Conservation (phyloP, 2,113 vertebrate species). For the Hydrochoerus hydrochaeris region DNA sequence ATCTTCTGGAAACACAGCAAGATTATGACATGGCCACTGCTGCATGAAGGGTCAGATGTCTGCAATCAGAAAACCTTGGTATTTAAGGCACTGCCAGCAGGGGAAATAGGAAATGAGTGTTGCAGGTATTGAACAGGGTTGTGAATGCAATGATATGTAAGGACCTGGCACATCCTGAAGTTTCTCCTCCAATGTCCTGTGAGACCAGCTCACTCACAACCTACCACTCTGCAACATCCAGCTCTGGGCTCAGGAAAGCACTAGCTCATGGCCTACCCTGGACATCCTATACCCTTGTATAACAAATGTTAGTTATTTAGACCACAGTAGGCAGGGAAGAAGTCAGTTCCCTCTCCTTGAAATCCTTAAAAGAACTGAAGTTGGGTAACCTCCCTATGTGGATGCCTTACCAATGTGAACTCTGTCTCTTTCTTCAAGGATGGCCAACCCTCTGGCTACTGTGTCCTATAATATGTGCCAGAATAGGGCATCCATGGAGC, state of each 20-base stretch:
- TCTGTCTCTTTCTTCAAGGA: neutral
- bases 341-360: neutral
- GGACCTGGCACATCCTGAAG: neutral
- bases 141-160: neutral
- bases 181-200: neutral
- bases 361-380: neutral
- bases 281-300: neutral
- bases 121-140: no score
- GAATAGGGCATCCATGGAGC: neutral
- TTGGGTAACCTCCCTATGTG: neutral
- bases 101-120: neutral
- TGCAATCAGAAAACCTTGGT: no score
- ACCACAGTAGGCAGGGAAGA: neutral
- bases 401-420: neutral
- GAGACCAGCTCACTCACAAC: neutral
- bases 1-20: no score
- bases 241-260: neutral
- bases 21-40: no score
- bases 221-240: no score
- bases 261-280: neutral
- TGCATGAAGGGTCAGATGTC: no score
- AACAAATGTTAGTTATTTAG: neutral
- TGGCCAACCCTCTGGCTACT: neutral
- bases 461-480: neutral
- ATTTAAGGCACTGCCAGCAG: neutral